Evolutionary conservation across 1,140 invertebrate genomes (phyloP), one percentile per base, ranked within the genome.

Genomic region (Patella vulgata): DNA sequence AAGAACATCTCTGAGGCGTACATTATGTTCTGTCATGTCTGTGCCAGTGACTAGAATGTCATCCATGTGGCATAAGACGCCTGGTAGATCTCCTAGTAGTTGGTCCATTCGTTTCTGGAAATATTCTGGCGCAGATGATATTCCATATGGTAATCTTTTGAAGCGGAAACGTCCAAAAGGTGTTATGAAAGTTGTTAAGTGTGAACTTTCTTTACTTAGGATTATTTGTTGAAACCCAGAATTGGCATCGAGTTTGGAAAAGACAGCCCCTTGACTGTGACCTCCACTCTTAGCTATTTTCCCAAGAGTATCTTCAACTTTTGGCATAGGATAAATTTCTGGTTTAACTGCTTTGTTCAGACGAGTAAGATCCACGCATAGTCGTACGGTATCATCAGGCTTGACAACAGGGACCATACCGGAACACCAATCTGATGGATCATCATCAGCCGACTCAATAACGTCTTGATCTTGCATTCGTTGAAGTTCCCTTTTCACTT

Each of bases 221-320:
- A 59, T 63, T 4, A 86, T 72, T 66, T 85, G 82, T 66, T 75
- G 81, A 70, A 85, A 87, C 9, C 80, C 81, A 27, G 70, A 59
- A 25, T 79, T 83, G 6, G 81, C 81, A 81, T 87, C 86, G 17
- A 87, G 50, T 42, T 80, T 84, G 5, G 75, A 81, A 68, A 87
- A 88, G 39, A 80, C 58, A 73, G 74, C 82, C 50, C 80, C 74
- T 21, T 6, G 23, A 9, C n/a, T 55, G 36, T 5, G 33, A 17
- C 8, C 30, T 23, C 43, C 36, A n/a, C 25, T 8, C 36, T 77
- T 75, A 33, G 68, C 50, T 42, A 87, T 71, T 52, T 81, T 14
- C 17, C 59, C 46, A 2, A 62, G 39, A 3, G 66, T 43, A 46
- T 70, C 60, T 44, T 64, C 64, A 1, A 73, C 50, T 0, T 67